A percentile compares a stretch with the other conserved stretches of the same genome.
These are phyloP conservation scores for Crax fasciolata DNA, from an alignment of 2,797 vertebrate species.

Conservation along the genomic window DNA sequence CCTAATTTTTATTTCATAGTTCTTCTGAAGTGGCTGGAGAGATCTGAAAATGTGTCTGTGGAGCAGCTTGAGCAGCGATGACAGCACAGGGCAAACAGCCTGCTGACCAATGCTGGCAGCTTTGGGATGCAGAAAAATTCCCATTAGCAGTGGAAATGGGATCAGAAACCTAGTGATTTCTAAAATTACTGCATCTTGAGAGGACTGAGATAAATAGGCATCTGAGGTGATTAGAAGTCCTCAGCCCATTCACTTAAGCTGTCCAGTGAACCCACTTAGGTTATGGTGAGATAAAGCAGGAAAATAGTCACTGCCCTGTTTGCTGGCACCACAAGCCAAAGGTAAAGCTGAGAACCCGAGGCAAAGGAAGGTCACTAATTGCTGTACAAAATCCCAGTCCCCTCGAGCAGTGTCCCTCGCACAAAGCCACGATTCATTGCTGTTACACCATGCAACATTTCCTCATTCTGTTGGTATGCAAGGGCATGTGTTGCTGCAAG, in stretches of 20 bases:
- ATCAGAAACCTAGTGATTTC: neutral
- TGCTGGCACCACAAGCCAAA: neutral
- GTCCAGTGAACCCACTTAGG: rapidly evolving
- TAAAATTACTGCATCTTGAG: neutral
- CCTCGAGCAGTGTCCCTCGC: neutral
- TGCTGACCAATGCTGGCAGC: neutral
- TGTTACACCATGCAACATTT: neutral
- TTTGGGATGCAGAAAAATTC: neutral
- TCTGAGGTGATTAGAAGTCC: neutral
- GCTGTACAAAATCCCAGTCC: neutral
- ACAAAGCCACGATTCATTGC: neutral
- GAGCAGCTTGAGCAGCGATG: neutral
- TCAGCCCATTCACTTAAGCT: neutral
- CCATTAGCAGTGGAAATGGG: neutral
- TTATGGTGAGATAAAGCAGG: neutral
- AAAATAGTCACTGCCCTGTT: neutral
- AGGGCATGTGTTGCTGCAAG: neutral
- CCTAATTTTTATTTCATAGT: neutral
- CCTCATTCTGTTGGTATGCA: neutral
- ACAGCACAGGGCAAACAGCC: neutral
- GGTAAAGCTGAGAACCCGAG: neutral
- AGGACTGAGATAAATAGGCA: neutral
- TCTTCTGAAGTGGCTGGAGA: neutral
- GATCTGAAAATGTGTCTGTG: neutral
- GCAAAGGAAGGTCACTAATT: neutral